Evolutionary conservation across 2,888 invertebrate genomes (phyloP).

Genomic region (Drosophila gaucha): DNA sequence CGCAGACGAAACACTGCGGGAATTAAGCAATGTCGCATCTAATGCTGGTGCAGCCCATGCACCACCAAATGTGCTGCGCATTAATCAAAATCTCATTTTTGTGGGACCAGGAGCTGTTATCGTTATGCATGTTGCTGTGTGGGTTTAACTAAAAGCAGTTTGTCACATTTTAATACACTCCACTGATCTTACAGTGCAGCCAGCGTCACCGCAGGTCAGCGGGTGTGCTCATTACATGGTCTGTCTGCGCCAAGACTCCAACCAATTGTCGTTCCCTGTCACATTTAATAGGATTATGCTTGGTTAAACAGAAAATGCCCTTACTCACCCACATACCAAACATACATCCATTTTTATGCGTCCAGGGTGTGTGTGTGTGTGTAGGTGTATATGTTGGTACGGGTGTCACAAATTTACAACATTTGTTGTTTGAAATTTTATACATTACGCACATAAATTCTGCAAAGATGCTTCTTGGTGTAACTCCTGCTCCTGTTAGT

Average conservation of each 20-base stretch:
- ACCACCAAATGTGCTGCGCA: constrained; percentile 49
- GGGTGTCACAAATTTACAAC: constrained; percentile 64
- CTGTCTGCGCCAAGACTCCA: constrained; percentile 56
- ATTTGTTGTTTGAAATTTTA: constrained; percentile 71
- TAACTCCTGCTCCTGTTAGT: constrained; percentile 31
- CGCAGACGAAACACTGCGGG: constrained; percentile 36
- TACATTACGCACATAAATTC: constrained; percentile 75
- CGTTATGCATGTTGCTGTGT: constrained; percentile 33
- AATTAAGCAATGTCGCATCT: constrained; percentile 48
- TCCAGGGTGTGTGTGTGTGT: background rate
- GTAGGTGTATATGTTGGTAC: background rate
- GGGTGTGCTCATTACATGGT: constrained; percentile 39
- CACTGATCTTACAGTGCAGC: constrained; percentile 55
- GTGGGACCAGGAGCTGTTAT: constrained; percentile 20
- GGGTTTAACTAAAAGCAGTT: constrained; percentile 60
- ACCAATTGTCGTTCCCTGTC: constrained; percentile 78
- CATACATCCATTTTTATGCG: background rate
- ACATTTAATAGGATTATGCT: constrained; percentile 78
- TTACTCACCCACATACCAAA: constrained; percentile 33
- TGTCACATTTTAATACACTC: constrained; percentile 76
- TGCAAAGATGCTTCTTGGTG: constrained; percentile 53
- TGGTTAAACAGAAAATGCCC: constrained; percentile 73
- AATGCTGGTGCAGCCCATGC: constrained; percentile 11
- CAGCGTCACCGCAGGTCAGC: constrained; percentile 4
- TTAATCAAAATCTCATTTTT: constrained; percentile 79